A percentile compares a stretch with the other conserved stretches of the same genome.
phyloP scores from a whole-genome alignment of 2,888 invertebrate genomes.

The Tachina lurida region DNA sequence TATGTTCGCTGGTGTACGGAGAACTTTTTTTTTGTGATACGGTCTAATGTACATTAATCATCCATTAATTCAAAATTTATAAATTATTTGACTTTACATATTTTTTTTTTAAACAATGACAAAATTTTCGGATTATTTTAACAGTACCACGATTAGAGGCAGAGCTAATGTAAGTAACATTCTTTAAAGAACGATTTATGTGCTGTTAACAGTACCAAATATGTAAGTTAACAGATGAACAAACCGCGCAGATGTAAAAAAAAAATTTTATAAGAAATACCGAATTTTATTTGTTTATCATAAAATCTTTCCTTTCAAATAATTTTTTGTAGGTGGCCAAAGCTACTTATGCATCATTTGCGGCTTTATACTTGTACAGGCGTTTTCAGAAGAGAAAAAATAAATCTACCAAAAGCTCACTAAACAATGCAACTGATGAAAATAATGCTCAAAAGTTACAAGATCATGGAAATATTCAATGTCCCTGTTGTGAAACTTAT shows the following conservation, averaged over 20 bases:
- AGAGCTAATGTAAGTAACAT: slow-evolving; percentile 76
- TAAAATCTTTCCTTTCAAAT: no score
- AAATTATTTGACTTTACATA: not conserved
- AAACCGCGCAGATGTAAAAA: not conserved
- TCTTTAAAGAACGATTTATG: no score
- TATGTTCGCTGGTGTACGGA: no score
- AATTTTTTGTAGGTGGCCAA: slow-evolving; percentile 74
- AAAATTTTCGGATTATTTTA: slow-evolving; percentile 71
- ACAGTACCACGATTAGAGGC: slow-evolving; percentile 75
- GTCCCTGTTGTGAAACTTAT: slow-evolving; percentile 57
- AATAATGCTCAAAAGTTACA: slow-evolving; percentile 47
- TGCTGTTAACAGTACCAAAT: not conserved
- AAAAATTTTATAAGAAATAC: not conserved
- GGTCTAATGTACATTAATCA: no score
- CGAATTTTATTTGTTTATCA: not conserved
- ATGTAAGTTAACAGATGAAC: not conserved
- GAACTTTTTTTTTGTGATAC: no score
- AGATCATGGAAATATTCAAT: slow-evolving; percentile 68
- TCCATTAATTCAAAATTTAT: not conserved
- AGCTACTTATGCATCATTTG: slow-evolving; percentile 77
- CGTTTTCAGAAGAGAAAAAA: slow-evolving; percentile 68
- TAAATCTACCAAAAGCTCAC: not conserved
- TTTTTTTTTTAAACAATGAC: slow-evolving; percentile 15
- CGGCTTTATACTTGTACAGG: slow-evolving; percentile 74
- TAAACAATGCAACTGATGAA: not conserved